Percentiles rank a stretch among this genome's conserved stretches.
Conservation (phyloP, 2,888 invertebrate species). For the Mantis religiosa region DNA sequence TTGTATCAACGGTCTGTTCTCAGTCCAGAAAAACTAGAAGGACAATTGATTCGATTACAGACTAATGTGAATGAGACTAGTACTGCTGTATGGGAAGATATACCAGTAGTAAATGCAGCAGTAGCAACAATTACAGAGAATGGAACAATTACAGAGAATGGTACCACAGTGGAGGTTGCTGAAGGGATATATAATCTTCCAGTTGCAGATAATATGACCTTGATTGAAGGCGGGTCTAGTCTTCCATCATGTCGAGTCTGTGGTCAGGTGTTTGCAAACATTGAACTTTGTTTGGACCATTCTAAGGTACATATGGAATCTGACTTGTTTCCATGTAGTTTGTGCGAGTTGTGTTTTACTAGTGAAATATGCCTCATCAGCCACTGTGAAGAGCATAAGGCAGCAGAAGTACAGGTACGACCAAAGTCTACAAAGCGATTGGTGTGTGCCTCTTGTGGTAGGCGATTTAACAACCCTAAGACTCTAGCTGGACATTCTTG, state of each 20-base stretch:
- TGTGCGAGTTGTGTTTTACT: slow-evolving; percentile 25
- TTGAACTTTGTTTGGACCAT: slow-evolving; percentile 25
- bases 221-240: not conserved
- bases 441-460: slow-evolving; percentile 21
- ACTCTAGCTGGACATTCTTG: slow-evolving; percentile 21
- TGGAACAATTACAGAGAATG: not conserved
- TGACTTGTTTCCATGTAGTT: slow-evolving; percentile 26
- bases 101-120: not conserved
- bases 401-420: not conserved
- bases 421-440: slow-evolving; percentile 8
- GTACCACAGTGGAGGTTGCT: not conserved
- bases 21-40: not conserved
- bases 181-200: not conserved
- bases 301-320: slow-evolving; percentile 16
- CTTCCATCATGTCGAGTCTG: slow-evolving; percentile 23
- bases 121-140: not conserved
- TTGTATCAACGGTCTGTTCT: not conserved
- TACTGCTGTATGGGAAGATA: not conserved
- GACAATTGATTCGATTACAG: not conserved
- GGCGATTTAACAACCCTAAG: slow-evolving; percentile 15
- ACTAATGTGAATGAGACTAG: not conserved
- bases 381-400: slow-evolving; percentile 25
- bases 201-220: not conserved
- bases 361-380: slow-evolving; percentile 17
- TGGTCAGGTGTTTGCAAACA: slow-evolving; percentile 19